A percentile compares a stretch with the other conserved stretches of the same genome.
Conservation (phyloP, 2,888 invertebrate genomes). For the Andricus curvator region DNA sequence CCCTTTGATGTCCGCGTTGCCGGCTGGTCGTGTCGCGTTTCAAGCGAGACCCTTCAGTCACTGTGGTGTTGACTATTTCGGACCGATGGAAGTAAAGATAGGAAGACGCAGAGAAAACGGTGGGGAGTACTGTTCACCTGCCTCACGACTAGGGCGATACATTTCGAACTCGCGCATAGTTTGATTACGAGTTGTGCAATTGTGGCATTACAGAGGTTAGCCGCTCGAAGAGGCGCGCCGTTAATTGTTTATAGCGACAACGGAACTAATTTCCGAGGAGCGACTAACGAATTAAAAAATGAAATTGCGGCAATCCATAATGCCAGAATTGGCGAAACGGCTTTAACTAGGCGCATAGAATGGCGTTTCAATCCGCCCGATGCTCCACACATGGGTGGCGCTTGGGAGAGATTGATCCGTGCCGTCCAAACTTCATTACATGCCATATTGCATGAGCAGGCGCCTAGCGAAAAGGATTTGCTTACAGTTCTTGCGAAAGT, state of each 20-base stretch:
- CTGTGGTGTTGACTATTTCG: conserved; percentile 53
- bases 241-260: background rate
- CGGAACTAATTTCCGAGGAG: conserved; percentile 1
- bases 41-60: background rate
- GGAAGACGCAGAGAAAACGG: conserved; percentile 46
- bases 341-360: background rate
- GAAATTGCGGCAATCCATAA: background rate
- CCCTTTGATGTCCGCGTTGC: too few relatives aligned
- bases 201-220: conserved; percentile 30
- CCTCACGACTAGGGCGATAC: conserved; percentile 48
- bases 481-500: background rate
- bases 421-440: background rate
- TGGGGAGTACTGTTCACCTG: conserved; percentile 54
- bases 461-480: background rate
- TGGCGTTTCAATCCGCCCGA: background rate
- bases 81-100: conserved; percentile 48
- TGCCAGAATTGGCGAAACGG: background rate
- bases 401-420: background rate
- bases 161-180: conserved; percentile 20
- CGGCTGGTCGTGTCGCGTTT: too few relatives aligned
- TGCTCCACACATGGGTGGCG: background rate
- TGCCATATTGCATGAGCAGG: background rate
- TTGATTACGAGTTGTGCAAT: conserved; percentile 46
- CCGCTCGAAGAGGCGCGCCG: background rate
- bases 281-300: background rate